These are phyloP conservation scores for Cryptus viduatorius DNA, from an alignment of 2,888 invertebrate species.

Conservation along the genomic window DNA sequence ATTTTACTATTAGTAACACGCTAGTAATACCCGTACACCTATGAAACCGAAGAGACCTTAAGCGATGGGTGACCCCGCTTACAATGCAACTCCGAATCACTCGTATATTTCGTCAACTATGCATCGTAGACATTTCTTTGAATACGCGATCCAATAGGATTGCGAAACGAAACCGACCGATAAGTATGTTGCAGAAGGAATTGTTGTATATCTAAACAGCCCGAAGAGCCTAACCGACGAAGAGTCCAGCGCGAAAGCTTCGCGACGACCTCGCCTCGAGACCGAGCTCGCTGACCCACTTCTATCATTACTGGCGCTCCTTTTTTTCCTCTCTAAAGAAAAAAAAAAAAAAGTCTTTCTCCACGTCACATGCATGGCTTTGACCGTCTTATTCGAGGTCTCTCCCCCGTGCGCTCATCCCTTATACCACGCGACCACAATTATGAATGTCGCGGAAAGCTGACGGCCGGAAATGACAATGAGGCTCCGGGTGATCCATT, in stretches of 20 bases:
- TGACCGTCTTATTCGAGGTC: constrained; percentile 67
- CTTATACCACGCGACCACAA: constrained; percentile 12
- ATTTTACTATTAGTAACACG: constrained; percentile 58
- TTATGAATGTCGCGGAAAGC: constrained; percentile 47
- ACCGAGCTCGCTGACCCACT: constrained; percentile 67
- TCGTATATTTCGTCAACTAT: neutral
- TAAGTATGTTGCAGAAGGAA: neutral
- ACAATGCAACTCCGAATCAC: constrained; percentile 22
- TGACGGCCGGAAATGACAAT: constrained; percentile 56
- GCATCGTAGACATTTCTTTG: neutral
- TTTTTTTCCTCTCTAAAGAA: constrained; percentile 29
- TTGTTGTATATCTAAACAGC: constrained; percentile 6
- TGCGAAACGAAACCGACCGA: neutral
- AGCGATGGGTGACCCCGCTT: constrained; percentile 25
- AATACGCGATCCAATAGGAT: neutral
- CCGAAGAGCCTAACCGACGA: constrained; percentile 7
- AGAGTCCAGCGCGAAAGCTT: constrained; percentile 56
- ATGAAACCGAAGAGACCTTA: constrained; percentile 22
- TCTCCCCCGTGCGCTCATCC: constrained; percentile 22
- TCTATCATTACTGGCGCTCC: constrained; percentile 46
- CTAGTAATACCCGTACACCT: constrained; percentile 33
- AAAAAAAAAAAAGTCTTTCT: constrained; percentile 39
- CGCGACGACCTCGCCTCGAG: constrained; percentile 71
- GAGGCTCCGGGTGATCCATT: constrained; percentile 48
- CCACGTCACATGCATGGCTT: constrained; percentile 66